phyloP scores from a whole-genome alignment of 1,140 invertebrate genomes.

The Lysiphlebus fabarum region DNA sequence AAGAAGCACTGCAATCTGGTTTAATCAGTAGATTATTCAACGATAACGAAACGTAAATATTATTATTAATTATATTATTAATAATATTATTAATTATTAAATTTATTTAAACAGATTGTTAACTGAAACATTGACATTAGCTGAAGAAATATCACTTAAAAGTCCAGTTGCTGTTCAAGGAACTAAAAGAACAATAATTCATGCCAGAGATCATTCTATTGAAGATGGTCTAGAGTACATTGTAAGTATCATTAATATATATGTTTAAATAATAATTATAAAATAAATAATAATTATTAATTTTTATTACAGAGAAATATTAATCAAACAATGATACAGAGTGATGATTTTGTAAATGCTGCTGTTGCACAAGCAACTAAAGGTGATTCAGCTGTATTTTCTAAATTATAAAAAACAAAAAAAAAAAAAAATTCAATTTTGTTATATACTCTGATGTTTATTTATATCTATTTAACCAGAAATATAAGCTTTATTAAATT shows the following conservation, averaged over 20 bases:
- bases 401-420: conserved; percentile 62
- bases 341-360: conserved; percentile 85
- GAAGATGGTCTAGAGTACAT: conserved; percentile 83
- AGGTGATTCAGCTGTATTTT: conserved; percentile 63
- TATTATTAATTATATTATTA: not conserved
- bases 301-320: conserved; percentile 64
- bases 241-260: conserved; percentile 59
- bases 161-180: conserved; percentile 93
- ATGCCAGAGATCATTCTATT: conserved; percentile 83
- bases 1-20: conserved; percentile 76
- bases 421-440: not conserved
- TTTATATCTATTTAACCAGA: not conserved
- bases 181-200: conserved; percentile 80
- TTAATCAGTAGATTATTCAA: conserved; percentile 74
- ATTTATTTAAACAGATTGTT: conserved; percentile 61
- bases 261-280: conserved; percentile 24
- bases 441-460: not conserved
- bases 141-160: conserved; percentile 78
- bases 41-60: conserved; percentile 65
- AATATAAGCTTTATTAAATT: not conserved
- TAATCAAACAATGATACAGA: conserved; percentile 85
- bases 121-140: conserved; percentile 68
- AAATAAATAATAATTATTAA: conserved; percentile 26
- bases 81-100: not conserved
- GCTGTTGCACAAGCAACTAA: conserved; percentile 73